Evolutionary conservation across 1,140 invertebrate species (phyloP).

Genomic region (Bombus ignitus): DNA sequence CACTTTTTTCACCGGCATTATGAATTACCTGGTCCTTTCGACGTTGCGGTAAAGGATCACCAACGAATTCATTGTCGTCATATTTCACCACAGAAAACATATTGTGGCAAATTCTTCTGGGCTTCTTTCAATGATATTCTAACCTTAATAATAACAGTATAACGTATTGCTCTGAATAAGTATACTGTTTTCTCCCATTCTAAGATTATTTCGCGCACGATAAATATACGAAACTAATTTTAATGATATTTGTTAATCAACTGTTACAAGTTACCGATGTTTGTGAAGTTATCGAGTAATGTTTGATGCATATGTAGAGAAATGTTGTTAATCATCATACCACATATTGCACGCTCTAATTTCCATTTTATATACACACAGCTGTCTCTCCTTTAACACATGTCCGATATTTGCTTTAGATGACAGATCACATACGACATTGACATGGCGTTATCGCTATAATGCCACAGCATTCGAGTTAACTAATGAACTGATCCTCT

Average conservation of each 20-base stretch:
- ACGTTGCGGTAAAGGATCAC: background rate
- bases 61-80: background rate
- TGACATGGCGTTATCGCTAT: background rate
- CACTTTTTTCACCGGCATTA: background rate
- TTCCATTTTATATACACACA: background rate
- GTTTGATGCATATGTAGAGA: background rate
- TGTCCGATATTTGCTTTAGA: background rate
- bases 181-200: too few species aligned
- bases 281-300: background rate
- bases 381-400: background rate
- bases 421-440: background rate
- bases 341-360: background rate
- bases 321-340: background rate
- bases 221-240: too few species aligned
- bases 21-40: background rate
- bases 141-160: too few species aligned
- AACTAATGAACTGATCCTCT: background rate
- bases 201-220: too few species aligned
- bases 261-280: background rate
- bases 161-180: too few species aligned
- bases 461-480: background rate
- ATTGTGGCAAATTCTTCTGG: background rate
- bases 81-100: background rate
- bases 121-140: too few species aligned
- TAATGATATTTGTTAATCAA: background rate